Conservation (phyloP, 1,140 invertebrate genomes). For the Drosophila hydei region DNA sequence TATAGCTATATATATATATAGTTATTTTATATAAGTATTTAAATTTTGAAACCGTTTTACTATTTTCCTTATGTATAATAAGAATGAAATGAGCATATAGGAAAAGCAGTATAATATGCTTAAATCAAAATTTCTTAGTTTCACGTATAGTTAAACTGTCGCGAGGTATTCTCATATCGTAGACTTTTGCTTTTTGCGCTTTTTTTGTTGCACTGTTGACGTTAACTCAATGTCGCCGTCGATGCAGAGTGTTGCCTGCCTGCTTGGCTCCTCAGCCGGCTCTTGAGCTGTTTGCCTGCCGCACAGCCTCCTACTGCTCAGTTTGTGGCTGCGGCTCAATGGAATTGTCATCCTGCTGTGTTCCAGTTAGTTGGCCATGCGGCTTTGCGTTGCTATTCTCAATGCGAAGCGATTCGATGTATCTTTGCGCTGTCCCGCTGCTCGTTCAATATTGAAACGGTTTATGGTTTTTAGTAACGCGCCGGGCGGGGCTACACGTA, state of each 20-base stretch:
- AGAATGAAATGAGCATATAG: too few species aligned
- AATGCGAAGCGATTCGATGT: constrained; percentile 63
- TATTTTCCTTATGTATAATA: too few species aligned
- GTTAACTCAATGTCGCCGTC: constrained; percentile 66
- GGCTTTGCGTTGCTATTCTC: constrained; percentile 34
- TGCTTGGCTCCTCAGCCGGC: background rate
- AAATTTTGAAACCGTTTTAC: too few species aligned
- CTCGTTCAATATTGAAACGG: constrained; percentile 76
- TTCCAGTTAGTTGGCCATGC: constrained; percentile 75
- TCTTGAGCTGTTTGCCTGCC: constrained; percentile 1
- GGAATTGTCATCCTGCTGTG: constrained; percentile 82
- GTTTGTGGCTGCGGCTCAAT: constrained; percentile 58
- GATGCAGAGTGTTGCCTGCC: constrained; percentile 24
- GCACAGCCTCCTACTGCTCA: constrained; percentile 10
- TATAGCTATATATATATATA: too few species aligned
- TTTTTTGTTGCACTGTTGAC: constrained; percentile 44
- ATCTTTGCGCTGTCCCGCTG: constrained; percentile 68
- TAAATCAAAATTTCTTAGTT: background rate
- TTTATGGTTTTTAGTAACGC: constrained; percentile 77
- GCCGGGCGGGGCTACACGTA: constrained; percentile 21
- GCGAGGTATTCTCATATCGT: constrained; percentile 8
- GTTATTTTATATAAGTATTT: too few species aligned
- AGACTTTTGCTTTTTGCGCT: constrained; percentile 2
- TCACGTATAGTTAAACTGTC: background rate
- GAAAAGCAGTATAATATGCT: too few species aligned